Evolutionary conservation across 1,140 invertebrate species (phyloP).

Genomic region (Coelopa frigida): DNA sequence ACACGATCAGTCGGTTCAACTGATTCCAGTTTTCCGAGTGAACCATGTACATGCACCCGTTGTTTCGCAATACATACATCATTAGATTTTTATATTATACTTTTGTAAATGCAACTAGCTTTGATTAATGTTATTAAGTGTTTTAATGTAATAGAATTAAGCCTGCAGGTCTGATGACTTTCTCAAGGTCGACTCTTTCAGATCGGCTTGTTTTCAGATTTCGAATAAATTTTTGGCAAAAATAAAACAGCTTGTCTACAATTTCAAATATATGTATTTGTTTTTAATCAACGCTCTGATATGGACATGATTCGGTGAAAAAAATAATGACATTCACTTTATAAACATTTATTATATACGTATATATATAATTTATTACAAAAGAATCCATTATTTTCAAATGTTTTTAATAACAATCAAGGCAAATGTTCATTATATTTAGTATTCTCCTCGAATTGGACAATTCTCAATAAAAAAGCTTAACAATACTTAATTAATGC

Average conservation of each 20-base stretch:
- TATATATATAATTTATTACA: conserved; percentile 1
- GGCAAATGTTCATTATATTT: too few relatives aligned
- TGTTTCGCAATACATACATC: not conserved
- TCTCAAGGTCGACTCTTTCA: not conserved
- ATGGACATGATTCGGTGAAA: too few relatives aligned
- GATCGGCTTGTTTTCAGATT: conserved; percentile 2
- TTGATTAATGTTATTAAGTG: not conserved
- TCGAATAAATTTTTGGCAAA: conserved; percentile 5
- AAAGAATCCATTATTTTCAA: not conserved
- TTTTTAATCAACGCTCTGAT: too few relatives aligned
- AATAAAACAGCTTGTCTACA: conserved; percentile 8
- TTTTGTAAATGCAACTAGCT: conserved; percentile 10
- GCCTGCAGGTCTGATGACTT: conserved; percentile 6
- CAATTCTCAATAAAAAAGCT: too few relatives aligned
- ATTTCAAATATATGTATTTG: not conserved
- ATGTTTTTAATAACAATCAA: too few relatives aligned
- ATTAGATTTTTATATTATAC: not conserved
- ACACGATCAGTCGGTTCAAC: too few relatives aligned
- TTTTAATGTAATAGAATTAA: conserved; percentile 1
- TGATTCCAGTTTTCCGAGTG: too few relatives aligned
- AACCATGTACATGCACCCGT: too few relatives aligned
- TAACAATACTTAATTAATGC: conserved; percentile 4
- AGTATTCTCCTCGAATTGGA: too few relatives aligned
- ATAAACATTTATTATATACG: too few relatives aligned
- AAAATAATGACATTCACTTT: too few relatives aligned